These are phyloP conservation scores for Galeopterus variegatus DNA, from an alignment of 2,113 vertebrate species.

Conservation along the genomic window DNA sequence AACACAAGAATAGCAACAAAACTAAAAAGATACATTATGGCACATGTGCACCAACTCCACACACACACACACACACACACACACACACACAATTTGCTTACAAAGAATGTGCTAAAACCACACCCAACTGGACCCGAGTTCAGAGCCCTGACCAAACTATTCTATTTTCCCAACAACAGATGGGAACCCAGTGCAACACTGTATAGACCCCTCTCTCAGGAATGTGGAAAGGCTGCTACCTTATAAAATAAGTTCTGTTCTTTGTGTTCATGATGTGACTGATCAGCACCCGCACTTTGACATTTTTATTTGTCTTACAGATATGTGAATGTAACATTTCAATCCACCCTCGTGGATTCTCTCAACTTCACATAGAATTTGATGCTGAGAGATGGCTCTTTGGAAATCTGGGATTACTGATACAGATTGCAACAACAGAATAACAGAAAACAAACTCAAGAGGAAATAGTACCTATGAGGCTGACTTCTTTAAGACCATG, in stretches of 20 bases:
- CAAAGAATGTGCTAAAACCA: too few species aligned
- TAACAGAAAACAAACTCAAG: background rate
- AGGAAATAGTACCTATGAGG: background rate
- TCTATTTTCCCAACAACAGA: too few species aligned
- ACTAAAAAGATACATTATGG: too few species aligned
- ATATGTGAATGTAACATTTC: background rate
- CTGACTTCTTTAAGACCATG: background rate
- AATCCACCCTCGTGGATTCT: background rate
- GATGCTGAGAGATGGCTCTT: background rate
- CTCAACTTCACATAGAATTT: background rate
- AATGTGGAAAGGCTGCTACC: background rate
- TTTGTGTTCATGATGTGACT: background rate
- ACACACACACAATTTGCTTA: too few species aligned
- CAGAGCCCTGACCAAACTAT: too few species aligned
- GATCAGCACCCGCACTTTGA: background rate
- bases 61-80: too few species aligned
- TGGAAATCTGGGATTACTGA: background rate
- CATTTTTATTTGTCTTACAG: slow-evolving; percentile 4
- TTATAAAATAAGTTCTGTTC: background rate
- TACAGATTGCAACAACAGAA: background rate
- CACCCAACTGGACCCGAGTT: too few species aligned
- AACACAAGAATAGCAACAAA: too few species aligned
- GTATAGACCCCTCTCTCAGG: background rate
- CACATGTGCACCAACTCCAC: too few species aligned
- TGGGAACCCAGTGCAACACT: background rate